Conservation (phyloP, 2,113 vertebrate genomes). For the Craseonycteris thonglongyai region DNA sequence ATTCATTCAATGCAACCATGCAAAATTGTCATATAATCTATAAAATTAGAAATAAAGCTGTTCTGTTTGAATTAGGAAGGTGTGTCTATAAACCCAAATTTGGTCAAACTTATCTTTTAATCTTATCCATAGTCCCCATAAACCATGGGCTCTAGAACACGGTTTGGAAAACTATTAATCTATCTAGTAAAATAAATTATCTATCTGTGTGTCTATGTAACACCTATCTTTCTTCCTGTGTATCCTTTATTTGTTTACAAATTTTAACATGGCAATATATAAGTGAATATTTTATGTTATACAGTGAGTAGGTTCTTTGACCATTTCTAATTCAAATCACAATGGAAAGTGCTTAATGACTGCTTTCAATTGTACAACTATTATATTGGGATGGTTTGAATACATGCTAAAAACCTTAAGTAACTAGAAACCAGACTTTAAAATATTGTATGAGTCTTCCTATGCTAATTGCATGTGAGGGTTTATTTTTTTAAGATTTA, state of each 20-base stretch:
- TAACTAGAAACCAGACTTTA: neutral
- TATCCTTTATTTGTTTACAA: neutral
- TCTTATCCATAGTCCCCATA: neutral
- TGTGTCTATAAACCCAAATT: neutral
- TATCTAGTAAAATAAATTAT: neutral
- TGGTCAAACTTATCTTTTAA: neutral
- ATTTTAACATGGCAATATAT: neutral
- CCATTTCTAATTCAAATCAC: neutral
- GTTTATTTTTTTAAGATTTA: too few species aligned
- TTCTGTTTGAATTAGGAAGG: neutral
- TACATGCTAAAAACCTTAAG: neutral
- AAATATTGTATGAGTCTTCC: neutral
- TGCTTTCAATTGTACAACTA: neutral
- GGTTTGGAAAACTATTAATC: neutral
- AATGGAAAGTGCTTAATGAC: slow-evolving; percentile 8
- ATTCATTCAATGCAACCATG: neutral
- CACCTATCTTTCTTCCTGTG: neutral
- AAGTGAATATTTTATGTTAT: neutral
- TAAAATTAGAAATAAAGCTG: neutral
- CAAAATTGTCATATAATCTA: neutral
- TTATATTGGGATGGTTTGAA: neutral
- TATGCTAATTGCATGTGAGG: neutral
- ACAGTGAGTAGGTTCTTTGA: neutral
- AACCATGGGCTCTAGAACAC: neutral
- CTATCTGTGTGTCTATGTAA: neutral